These are phyloP conservation scores for Scolopax mira DNA, from an alignment of 2,113 vertebrate genomes.

Conservation along the genomic window DNA sequence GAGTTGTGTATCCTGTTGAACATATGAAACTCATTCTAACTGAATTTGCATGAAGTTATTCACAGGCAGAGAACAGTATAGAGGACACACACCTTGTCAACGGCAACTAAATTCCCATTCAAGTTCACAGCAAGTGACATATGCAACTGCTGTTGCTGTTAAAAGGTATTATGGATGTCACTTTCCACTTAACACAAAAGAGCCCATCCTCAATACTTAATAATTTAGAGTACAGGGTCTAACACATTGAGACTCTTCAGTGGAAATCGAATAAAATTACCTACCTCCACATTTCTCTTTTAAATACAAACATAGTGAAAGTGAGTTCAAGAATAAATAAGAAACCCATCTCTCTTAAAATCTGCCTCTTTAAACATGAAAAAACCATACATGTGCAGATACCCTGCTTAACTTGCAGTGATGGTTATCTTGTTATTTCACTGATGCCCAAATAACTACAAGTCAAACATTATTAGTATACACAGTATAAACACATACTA, in stretches of 20 bases:
- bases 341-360: background rate
- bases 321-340: background rate
- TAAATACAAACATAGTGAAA: background rate
- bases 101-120: background rate
- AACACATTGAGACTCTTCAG: background rate
- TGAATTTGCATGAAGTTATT: background rate
- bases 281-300: background rate
- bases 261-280: background rate
- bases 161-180: background rate
- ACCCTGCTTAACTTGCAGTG: background rate
- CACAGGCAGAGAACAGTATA: background rate
- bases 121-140: background rate
- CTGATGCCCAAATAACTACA: background rate
- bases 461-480: background rate
- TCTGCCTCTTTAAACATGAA: background rate
- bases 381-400: background rate
- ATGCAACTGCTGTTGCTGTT: background rate
- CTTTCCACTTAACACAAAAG: background rate
- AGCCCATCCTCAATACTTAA: background rate
- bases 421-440: background rate
- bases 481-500: background rate
- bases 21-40: background rate
- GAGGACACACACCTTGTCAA: background rate
- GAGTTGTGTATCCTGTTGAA: background rate
- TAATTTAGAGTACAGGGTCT: background rate